Evolutionary conservation across 1,140 invertebrate genomes (phyloP).

Genomic region (Tetramorium simillimum): DNA sequence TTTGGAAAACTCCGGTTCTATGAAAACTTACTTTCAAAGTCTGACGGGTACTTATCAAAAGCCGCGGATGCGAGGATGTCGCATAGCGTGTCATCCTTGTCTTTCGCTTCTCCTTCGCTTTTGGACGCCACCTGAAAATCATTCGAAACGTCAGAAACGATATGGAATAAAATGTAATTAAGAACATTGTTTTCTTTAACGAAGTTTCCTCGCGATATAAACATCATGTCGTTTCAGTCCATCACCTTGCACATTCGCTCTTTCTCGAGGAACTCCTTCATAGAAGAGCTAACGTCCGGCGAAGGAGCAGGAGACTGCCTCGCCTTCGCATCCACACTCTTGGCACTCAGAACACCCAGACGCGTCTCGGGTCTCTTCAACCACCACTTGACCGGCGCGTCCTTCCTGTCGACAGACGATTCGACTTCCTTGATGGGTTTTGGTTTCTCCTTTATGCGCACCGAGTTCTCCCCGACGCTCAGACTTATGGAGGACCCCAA

Average conservation of each 20-base stretch:
- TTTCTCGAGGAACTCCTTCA: slow-evolving; percentile 81
- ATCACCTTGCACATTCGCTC: slow-evolving; percentile 82
- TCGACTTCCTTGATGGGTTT: slow-evolving; percentile 63
- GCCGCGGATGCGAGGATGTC: slow-evolving; percentile 81
- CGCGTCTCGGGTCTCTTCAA: slow-evolving; percentile 76
- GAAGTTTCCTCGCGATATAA: too few species aligned
- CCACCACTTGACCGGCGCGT: slow-evolving; percentile 78
- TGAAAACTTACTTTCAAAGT: slow-evolving; percentile 80
- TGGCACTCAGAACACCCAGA: slow-evolving; percentile 61
- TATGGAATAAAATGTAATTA: background rate
- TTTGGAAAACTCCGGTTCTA: background rate
- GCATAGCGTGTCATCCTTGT: slow-evolving; percentile 80
- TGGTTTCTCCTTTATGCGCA: slow-evolving; percentile 75
- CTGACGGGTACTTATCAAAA: slow-evolving; percentile 82
- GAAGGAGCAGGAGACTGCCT: slow-evolving; percentile 68
- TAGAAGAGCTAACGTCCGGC: slow-evolving; percentile 79
- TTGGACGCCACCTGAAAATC: slow-evolving; percentile 71
- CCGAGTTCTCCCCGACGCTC: slow-evolving; percentile 77
- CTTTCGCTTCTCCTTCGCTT: slow-evolving; percentile 74
- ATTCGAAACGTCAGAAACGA: background rate
- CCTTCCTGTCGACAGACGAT: slow-evolving; percentile 31
- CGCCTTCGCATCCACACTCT: slow-evolving; percentile 64
- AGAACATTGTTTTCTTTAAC: background rate
- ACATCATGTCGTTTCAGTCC: background rate
- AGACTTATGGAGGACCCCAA: slow-evolving; percentile 78